Evolutionary conservation across 2,797 vertebrate species (phyloP).

Genomic region (Tadarida brasiliensis): DNA sequence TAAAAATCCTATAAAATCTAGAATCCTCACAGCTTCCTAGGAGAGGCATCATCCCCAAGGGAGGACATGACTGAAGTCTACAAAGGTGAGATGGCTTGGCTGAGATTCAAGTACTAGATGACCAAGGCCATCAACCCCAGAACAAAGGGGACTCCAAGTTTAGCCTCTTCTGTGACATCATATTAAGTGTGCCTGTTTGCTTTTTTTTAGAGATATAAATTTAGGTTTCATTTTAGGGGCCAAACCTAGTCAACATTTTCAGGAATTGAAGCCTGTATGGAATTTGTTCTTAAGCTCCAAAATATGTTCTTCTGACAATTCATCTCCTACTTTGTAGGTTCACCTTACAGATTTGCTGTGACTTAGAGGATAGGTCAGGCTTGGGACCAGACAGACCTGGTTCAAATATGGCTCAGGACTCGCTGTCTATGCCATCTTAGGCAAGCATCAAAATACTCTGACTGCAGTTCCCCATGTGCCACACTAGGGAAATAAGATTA

Average conservation of each 20-base stretch:
- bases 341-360: background rate
- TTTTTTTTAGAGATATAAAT: background rate
- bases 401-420: background rate
- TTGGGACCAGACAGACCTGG: background rate
- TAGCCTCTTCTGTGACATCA: background rate
- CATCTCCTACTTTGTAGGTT: background rate
- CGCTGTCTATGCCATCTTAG: no score
- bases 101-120: background rate
- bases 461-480: background rate
- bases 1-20: background rate
- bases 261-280: background rate
- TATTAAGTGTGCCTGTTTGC: background rate
- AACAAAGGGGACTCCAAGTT: background rate
- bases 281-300: constrained; percentile 14
- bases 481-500: background rate
- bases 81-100: background rate
- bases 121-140: background rate
- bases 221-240: constrained; percentile 25
- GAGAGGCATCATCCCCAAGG: background rate
- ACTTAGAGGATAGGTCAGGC: background rate
- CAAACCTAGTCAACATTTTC: constrained; percentile 22
- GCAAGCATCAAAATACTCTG: background rate
- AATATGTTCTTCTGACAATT: background rate
- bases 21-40: background rate
- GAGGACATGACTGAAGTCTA: background rate